A percentile compares a stretch with the other conserved stretches of the same genome.
These are phyloP conservation scores for Dissostichus mawsoni DNA, from an alignment of 2,113 vertebrate species.

Conservation along the genomic window DNA sequence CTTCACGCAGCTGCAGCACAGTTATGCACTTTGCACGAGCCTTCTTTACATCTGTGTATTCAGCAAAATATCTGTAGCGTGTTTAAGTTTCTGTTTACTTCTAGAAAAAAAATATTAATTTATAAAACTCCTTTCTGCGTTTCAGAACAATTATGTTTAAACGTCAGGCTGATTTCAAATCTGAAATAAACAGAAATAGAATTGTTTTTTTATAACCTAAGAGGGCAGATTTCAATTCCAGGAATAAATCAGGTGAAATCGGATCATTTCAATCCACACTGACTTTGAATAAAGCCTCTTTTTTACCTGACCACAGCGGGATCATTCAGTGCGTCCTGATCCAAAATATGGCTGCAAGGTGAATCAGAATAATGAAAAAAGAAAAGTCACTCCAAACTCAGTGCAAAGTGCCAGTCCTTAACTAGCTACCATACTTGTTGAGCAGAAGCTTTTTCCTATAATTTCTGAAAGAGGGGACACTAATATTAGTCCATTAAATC, in stretches of 20 bases:
- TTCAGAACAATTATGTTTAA: not conserved
- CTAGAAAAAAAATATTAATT: not conserved
- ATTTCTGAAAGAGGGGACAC: conserved; percentile 34
- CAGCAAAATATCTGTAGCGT: not conserved
- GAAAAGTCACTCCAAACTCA: conserved; percentile 47
- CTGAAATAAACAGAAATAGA: not conserved
- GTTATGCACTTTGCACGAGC: conserved; percentile 57
- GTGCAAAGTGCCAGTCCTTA: conserved; percentile 49
- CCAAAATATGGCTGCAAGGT: conserved; percentile 68
- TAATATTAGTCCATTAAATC: conserved; percentile 60
- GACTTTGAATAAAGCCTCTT: conserved; percentile 19
- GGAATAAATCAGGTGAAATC: conserved; percentile 1
- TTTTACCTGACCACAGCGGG: conserved; percentile 73
- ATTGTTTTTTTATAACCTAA: not conserved
- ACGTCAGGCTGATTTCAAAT: not conserved
- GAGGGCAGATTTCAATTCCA: conserved; percentile 11
- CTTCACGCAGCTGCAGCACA: conserved; percentile 16
- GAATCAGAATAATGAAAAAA: conserved; percentile 39
- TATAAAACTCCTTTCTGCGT: not conserved
- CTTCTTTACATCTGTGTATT: conserved; percentile 29
- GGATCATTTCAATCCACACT: not conserved
- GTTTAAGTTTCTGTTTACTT: not conserved
- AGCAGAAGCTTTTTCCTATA: conserved; percentile 16
- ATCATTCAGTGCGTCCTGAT: conserved; percentile 60
- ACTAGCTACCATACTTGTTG: conserved; percentile 39